Evolutionary conservation across 2,888 invertebrate species (phyloP).

Genomic region (Axea sp.): DNA sequence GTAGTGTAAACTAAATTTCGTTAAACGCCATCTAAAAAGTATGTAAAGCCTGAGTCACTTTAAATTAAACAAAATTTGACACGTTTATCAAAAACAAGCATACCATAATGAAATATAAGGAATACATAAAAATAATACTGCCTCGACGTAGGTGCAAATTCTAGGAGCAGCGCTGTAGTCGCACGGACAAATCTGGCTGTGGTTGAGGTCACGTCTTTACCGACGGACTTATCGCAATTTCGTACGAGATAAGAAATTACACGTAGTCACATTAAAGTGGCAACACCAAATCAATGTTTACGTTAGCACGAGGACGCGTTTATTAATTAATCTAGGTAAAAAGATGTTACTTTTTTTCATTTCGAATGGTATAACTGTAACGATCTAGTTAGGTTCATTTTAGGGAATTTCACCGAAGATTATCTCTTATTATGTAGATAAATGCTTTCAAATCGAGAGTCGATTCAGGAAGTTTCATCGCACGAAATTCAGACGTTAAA

Average conservation of each 20-base stretch:
- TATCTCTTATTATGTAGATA: conserved; percentile 53
- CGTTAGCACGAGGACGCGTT: conserved; percentile 34
- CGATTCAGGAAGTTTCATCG: conserved; percentile 58
- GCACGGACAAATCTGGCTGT: conserved; percentile 70
- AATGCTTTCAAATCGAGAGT: conserved; percentile 59
- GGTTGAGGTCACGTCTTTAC: conserved; percentile 63
- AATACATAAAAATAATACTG: conserved; percentile 44
- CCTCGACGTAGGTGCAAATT: conserved; percentile 58
- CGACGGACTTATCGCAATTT: conserved; percentile 51
- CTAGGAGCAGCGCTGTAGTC: conserved; percentile 67
- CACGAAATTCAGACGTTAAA: conserved; percentile 53
- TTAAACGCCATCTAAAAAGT: too few relatives aligned
- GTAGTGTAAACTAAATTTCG: too few relatives aligned
- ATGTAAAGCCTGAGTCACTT: too few relatives aligned
- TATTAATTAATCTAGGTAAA: conserved; percentile 37
- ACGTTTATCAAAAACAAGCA: too few relatives aligned
- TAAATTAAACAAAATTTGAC: too few relatives aligned
- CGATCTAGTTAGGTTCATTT: conserved; percentile 57
- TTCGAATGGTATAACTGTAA: conserved; percentile 48
- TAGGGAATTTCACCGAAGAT: conserved; percentile 52
- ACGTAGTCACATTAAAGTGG: conserved; percentile 9
- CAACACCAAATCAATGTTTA: conserved; percentile 17
- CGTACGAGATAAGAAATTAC: conserved; percentile 24
- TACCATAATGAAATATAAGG: conserved; percentile 43
- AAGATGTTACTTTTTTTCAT: conserved; percentile 46